Base-by-base conservation (phyloP, 2,888 invertebrate species). In the Elmis aenea region DNA sequence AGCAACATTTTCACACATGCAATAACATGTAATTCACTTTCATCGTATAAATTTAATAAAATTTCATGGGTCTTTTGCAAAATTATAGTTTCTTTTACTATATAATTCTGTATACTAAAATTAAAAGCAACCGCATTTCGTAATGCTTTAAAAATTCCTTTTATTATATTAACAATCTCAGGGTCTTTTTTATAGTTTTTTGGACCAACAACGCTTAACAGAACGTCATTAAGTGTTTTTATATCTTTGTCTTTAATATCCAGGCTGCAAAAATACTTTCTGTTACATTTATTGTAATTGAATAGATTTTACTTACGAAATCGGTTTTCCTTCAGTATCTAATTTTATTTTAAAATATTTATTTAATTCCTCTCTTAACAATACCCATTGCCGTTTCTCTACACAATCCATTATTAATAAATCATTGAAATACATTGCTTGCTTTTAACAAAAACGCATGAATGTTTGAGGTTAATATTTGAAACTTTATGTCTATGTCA, bases 41-140 rank as follows among this genome's bases (percentile, higher is more conserved):
- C 14, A 12, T 30, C 21, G 26, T 23, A 16, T 36, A 41, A 27
- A 2, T 33, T 30, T 15, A 18, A 28, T 11, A 26, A 13, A 14
- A 24, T 16, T 10, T 38, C 22, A 16, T 28, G 24, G 8, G 40
- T 41, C 21, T 39, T 45, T 9, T 24, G 23, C 12, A 52, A 20
- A 21, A 50, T 39, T 25, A 15, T 26, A 12, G 18, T 22, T 15
- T 47, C 35, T 10, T 42, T 31, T 16, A 45, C 22, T 23, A 54
- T 34, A 9, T 37, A 26, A 31, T 42, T 45, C 35, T 55, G 52
- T 6, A 35, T 35, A 10, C 44, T 31, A 12, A 31, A 6, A 33
- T 48, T 50, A 33, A 29, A 35, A 20, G 44, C 46, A 2, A 39
- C 39, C 9, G 39, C 38, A 30, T 55, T 55, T 42, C 54, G 36